Evolutionary conservation across 2,888 invertebrate species (phyloP).

Genomic region (Drosophila kambysellisi): DNA sequence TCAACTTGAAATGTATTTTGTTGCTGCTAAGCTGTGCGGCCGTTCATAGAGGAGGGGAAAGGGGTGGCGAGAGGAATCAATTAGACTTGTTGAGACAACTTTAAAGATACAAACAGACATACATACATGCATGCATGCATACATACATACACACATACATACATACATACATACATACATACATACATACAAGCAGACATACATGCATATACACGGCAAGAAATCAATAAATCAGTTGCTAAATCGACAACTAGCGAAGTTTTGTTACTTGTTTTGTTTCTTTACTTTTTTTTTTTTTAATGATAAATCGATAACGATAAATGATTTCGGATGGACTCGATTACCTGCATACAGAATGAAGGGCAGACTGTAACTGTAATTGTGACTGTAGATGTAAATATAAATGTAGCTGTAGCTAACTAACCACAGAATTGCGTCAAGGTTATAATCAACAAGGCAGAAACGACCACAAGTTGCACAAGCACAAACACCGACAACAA

Average conservation of each 20-base stretch:
- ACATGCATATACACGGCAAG: background rate
- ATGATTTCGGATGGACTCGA: background rate
- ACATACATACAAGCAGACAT: background rate
- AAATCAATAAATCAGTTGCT: slow-evolving; percentile 1
- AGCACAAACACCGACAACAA: slow-evolving; percentile 13
- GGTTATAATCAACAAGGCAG: slow-evolving; percentile 56
- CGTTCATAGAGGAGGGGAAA: background rate
- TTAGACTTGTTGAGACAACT: slow-evolving; percentile 19
- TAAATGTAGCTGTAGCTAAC: slow-evolving; percentile 39
- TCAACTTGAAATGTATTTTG: slow-evolving; percentile 11
- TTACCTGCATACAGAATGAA: background rate
- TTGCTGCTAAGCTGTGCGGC: background rate
- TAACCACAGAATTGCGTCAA: slow-evolving; percentile 61
- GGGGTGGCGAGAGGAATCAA: background rate
- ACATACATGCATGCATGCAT: background rate
- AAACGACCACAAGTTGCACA: slow-evolving; percentile 25
- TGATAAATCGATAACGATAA: background rate
- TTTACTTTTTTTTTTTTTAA: background rate
- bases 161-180: rapidly evolving
- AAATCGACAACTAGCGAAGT: background rate
- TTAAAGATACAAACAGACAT: background rate
- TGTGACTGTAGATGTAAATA: background rate
- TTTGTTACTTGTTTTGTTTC: background rate
- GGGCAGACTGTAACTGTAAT: background rate
- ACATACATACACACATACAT: background rate